Evolutionary conservation across 2,797 vertebrate genomes (phyloP).

Genomic region (Amniataba percoides): DNA sequence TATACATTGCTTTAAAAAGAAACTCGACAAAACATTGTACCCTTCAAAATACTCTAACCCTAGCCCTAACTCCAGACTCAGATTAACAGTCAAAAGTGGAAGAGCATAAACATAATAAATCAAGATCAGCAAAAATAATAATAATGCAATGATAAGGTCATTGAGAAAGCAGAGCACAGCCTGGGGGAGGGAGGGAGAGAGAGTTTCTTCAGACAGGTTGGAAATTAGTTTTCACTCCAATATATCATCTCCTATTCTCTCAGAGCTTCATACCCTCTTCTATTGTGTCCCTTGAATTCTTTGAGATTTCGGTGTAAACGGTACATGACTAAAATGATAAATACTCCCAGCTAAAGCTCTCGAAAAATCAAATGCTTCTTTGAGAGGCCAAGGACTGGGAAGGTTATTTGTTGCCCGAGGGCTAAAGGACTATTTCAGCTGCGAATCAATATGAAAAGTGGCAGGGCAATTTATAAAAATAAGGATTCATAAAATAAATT

Average conservation of each 20-base stretch:
- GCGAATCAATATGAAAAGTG: conserved; percentile 71
- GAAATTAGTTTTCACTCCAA: conserved; percentile 86
- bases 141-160: conserved; percentile 82
- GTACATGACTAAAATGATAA: conserved; percentile 84
- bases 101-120: conserved; percentile 82
- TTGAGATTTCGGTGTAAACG: conserved; percentile 73
- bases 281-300: conserved; percentile 74
- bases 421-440: conserved; percentile 70
- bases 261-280: conserved; percentile 70
- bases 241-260: conserved; percentile 85
- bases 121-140: conserved; percentile 82
- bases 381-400: conserved; percentile 56
- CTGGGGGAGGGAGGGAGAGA: conserved; percentile 57
- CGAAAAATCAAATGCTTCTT: conserved; percentile 76
- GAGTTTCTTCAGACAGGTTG: conserved; percentile 79
- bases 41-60: conserved; percentile 63
- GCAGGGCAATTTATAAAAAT: conserved; percentile 69
- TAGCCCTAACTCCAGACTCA: conserved; percentile 54
- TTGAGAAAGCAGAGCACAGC: conserved; percentile 73
- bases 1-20: conserved; percentile 16
- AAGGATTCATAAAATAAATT: conserved; percentile 55
- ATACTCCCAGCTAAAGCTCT: conserved; percentile 75
- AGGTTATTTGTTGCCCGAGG: conserved; percentile 71
- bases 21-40: conserved; percentile 52
- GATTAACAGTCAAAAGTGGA: conserved; percentile 74